phyloP scores from a whole-genome alignment of 2,797 vertebrate species.

The Fistularia commersonii region DNA sequence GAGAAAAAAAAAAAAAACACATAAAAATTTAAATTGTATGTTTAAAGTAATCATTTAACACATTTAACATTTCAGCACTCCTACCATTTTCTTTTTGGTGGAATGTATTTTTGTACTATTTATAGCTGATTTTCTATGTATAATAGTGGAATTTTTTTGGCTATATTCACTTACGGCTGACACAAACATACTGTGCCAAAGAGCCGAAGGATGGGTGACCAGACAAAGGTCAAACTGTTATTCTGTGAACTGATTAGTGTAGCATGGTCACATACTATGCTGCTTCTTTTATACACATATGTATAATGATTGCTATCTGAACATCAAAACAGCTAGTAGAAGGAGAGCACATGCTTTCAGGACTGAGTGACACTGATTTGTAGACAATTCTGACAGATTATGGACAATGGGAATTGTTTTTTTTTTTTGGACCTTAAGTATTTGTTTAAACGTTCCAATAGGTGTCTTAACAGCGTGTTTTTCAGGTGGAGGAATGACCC shows the following conservation, averaged over 20 bases:
- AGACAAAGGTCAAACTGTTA: slow-evolving; percentile 47
- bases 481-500: background rate
- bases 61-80: slow-evolving; percentile 14
- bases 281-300: slow-evolving; percentile 22
- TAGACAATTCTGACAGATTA: slow-evolving; percentile 21
- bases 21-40: background rate
- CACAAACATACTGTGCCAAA: slow-evolving; percentile 3
- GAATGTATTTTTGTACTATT: background rate
- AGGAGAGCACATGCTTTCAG: slow-evolving; percentile 1
- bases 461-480: slow-evolving; percentile 3
- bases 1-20: slow-evolving; percentile 3
- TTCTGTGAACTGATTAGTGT: slow-evolving; percentile 52
- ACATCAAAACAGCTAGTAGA: slow-evolving; percentile 38
- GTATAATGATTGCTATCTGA: slow-evolving; percentile 51
- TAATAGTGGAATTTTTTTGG: too few relatives aligned
- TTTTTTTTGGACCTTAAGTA: background rate
- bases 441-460: slow-evolving; percentile 11
- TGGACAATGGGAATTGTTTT: too few relatives aligned
- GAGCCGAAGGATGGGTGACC: slow-evolving; percentile 30
- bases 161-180: background rate
- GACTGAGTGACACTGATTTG: slow-evolving; percentile 25
- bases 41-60: too few relatives aligned
- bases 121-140: background rate
- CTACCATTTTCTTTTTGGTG: slow-evolving; percentile 7
- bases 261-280: slow-evolving; percentile 46